Base-by-base conservation (phyloP, 2,888 invertebrate species). In the Oxycera nigricornis region DNA sequence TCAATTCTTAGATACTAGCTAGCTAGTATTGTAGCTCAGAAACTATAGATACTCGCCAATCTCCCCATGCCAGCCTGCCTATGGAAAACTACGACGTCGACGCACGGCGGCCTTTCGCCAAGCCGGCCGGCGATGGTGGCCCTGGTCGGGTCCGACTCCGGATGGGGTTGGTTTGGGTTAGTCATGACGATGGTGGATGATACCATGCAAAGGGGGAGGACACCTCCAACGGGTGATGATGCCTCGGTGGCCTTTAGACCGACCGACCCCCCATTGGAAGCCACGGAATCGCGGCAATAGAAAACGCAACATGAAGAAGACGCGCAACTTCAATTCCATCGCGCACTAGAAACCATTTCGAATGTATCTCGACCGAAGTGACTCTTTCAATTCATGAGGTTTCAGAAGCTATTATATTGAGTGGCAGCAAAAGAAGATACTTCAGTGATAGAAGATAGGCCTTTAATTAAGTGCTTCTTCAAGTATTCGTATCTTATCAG, bases 1-100 rank as follows among this genome's bases (percentile, higher is more conserved):
- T 24, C 39, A 65, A 65, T 62, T 65, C 65, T 39, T 39, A 65
- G 65, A 65, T 65, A 65, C 41, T 24, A 55, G 22, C 39, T 39
- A 39, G 39, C 39, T 39, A 39, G 39, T 14, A 7, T 14, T 14
- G 14, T 55, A 55, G 55, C 20, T 22, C 55, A 7, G 24, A 24
- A 55, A 6, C 46, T 46, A 55, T 55, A 55, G 55, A 46, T 55
- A 55, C 3, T 55, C 55, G 39, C 7, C 39, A 14, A 7, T 39
- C 39, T 14, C 7, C 39, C 39, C 7, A 11, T 11, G 39, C 39
- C 39, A 14, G 39, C 39, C 39, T 7, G 39, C 39, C 39, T 7
- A 14, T 14, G 14, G 7, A 0, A 39, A 39, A 11, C 39, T 14
- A 11, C 39, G 39, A 55, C 11, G 46, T 17, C 6, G 17, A 46